Evolutionary conservation across 2,797 vertebrate species (phyloP).

Genomic region (Sebastes jordani): DNA sequence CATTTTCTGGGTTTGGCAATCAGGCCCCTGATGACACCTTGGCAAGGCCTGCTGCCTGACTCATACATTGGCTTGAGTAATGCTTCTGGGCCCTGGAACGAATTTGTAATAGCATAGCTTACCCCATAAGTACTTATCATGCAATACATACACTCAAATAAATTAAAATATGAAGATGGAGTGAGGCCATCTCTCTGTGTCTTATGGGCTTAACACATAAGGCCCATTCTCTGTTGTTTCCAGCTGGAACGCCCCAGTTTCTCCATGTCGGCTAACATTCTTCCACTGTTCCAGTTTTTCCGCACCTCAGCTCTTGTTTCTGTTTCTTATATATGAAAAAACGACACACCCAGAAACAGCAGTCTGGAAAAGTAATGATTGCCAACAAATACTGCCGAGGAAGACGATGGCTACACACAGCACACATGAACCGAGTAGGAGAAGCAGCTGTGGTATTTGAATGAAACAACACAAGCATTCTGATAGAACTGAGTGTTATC

Average conservation of each 20-base stretch:
- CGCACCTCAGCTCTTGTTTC: conserved; percentile 51
- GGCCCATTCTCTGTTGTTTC: conserved; percentile 32
- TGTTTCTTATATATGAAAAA: conserved; percentile 45
- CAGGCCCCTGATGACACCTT: conserved; percentile 6
- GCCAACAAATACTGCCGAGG: conserved; percentile 46
- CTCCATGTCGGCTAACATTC: conserved; percentile 70
- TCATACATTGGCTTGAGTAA: conserved; percentile 48
- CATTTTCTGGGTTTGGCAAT: conserved; percentile 31
- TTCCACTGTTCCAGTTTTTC: conserved; percentile 65
- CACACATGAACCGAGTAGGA: conserved; percentile 6
- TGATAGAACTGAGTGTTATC: conserved; percentile 14
- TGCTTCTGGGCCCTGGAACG: conserved; percentile 18
- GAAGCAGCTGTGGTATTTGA: conserved; percentile 30
- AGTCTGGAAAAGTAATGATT: conserved; percentile 48
- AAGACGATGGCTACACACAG: conserved; percentile 28
- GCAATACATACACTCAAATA: conserved; percentile 19
- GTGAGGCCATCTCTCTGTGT: conserved; percentile 20
- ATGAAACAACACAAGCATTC: conserved; percentile 3
- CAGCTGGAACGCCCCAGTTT: conserved; percentile 62
- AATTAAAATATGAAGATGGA: conserved; percentile 36
- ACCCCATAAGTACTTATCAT: conserved; percentile 29
- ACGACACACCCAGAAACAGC: conserved; percentile 65
- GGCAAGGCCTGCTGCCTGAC: conserved; percentile 38
- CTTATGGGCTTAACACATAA: conserved; percentile 22
- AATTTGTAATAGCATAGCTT: conserved; percentile 24